These are phyloP conservation scores for Saturnia japonica DNA, from an alignment of 2,888 invertebrate species.

Conservation along the genomic window DNA sequence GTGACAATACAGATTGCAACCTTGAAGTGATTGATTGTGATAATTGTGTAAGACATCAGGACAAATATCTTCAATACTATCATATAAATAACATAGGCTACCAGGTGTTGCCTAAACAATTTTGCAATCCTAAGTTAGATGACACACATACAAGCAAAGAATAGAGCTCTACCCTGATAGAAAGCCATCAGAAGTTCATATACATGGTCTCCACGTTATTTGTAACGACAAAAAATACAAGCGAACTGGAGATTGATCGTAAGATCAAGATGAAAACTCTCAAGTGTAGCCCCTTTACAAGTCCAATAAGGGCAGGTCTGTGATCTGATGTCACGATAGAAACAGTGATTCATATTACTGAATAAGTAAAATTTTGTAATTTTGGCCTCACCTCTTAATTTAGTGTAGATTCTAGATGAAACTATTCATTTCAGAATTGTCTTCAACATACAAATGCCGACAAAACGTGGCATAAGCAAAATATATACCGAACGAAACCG, in stretches of 20 bases:
- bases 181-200: neutral
- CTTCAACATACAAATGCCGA: slow-evolving; percentile 35
- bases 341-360: slow-evolving; percentile 16
- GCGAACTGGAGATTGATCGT: neutral
- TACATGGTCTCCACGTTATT: neutral
- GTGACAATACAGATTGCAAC: too few species aligned
- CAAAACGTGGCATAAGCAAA: slow-evolving; percentile 63
- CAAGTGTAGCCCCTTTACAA: too few species aligned
- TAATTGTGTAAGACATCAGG: neutral
- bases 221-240: neutral
- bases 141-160: neutral
- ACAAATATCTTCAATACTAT: neutral
- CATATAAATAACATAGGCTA: neutral
- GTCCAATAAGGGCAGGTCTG: slow-evolving; percentile 6
- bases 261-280: neutral
- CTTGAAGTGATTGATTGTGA: too few species aligned
- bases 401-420: slow-evolving; percentile 3
- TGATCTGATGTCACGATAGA: slow-evolving; percentile 18
- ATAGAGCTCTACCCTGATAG: neutral
- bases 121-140: neutral
- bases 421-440: slow-evolving; percentile 31
- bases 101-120: neutral
- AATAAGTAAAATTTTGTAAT: neutral
- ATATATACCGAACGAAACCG: too few species aligned
- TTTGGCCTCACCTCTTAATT: slow-evolving; percentile 11